Evolutionary conservation across 2,113 vertebrate genomes (phyloP), one percentile per base, ranked within the genome.

Genomic region (Dolichotis patagonum): DNA sequence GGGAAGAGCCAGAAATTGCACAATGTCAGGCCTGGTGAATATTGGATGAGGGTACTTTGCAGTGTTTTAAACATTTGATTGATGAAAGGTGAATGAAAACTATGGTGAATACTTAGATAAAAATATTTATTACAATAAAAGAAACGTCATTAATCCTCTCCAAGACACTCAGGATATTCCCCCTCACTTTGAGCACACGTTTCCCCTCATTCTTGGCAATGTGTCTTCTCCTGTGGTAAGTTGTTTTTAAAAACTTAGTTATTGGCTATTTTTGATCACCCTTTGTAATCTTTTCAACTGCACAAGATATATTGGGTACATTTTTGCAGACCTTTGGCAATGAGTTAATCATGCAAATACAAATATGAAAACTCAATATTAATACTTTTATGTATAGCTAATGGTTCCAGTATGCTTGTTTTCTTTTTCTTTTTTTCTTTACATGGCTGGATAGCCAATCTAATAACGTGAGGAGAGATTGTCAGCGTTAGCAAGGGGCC

Each of bases 401-500:
- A 88, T 65, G 32, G 92, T 94, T 97, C 28, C 1, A 80, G 58
- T 94, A 92, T 54, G 8, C 73, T 5, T 22, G 0, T 17, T 46
- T 67, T 32, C 5, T n/a, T n/a, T 82, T 58, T 14, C 7, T 46
- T 67, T 49, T 7, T 38, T 52, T 32, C 32, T 67, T n/a, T 56
- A 52, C 63, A 80, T 73, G 87, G 46, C 85, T 96, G 92, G 13
- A 65, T 1, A 1, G 62, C 78, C 89, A 91, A 63, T 78, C 17
- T 83, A 69, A 73, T 94, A 89, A 97, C 54, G 56, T 93, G 89
- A 95, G 32, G 87, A 97, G 49, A 97, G 56, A 63, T 0, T 93
- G 89, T 97, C 75, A 95, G 85, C 0, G 0, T 89, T 35, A 96
- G 71, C 69, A 94, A 98, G 58, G 14, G 91, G n/a, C 94, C 91